phyloP scores from a whole-genome alignment of 2,888 invertebrate genomes.

The Erebia ligea region DNA sequence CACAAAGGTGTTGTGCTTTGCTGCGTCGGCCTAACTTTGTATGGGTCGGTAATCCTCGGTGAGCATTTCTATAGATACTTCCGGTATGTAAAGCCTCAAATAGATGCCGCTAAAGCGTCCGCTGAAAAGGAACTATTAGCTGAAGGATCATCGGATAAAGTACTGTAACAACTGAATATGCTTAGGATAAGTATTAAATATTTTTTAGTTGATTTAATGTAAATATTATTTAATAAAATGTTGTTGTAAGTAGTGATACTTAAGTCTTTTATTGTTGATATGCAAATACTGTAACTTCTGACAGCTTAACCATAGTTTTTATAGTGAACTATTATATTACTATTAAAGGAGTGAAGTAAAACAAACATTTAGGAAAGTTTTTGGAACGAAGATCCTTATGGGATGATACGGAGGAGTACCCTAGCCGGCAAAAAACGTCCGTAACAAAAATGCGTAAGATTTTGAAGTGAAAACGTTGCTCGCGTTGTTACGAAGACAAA shows the following conservation, averaged over 20 bases:
- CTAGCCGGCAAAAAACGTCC: too few relatives aligned
- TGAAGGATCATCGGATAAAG: constrained; percentile 75
- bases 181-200: neutral
- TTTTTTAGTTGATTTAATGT: neutral
- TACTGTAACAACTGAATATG: constrained; percentile 45
- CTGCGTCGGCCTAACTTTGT: constrained; percentile 72
- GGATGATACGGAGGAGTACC: too few relatives aligned
- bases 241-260: constrained; percentile 20
- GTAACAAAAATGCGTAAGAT: too few relatives aligned
- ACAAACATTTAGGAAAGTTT: too few relatives aligned
- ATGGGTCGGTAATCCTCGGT: constrained; percentile 60
- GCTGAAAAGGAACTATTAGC: constrained; percentile 72
- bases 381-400: too few relatives aligned
- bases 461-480: too few relatives aligned
- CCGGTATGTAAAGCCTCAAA: constrained; percentile 69
- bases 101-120: constrained; percentile 61
- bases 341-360: too few relatives aligned
- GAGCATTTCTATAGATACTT: constrained; percentile 72
- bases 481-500: too few relatives aligned
- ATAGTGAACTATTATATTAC: too few relatives aligned
- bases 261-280: neutral
- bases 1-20: constrained; percentile 74
- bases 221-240: constrained; percentile 19
- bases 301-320: too few relatives aligned
- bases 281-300: neutral